A percentile compares a stretch with the other conserved stretches of the same genome.
phyloP scores from a whole-genome alignment of 2,888 invertebrate species.

The Thecophora atra region DNA sequence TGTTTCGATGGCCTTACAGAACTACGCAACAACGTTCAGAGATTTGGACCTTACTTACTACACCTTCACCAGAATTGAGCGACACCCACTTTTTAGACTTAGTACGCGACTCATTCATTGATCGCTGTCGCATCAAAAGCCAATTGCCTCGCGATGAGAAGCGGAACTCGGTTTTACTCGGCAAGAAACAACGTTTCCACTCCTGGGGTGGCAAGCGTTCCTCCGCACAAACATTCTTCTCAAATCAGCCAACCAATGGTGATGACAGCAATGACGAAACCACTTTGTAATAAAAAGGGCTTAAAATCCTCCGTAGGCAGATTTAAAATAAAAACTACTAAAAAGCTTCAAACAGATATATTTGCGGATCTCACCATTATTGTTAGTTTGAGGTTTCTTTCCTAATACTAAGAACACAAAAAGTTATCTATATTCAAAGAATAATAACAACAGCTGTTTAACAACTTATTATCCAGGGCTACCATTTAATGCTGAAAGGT shows the following conservation, averaged over 20 bases:
- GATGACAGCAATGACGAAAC: background rate
- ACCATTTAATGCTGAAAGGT: no score
- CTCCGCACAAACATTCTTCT: background rate
- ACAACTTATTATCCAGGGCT: no score
- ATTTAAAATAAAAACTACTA: no score
- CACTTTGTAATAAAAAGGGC: background rate
- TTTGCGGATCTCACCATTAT: conserved; percentile 10
- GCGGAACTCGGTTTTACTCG: conserved; percentile 59
- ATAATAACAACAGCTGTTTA: no score
- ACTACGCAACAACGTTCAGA: conserved; percentile 56
- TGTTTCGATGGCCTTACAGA: conserved; percentile 54
- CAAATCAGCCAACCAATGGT: background rate
- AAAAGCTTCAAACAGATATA: no score
- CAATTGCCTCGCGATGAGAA: conserved; percentile 59
- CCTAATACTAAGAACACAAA: no score
- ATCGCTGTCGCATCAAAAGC: conserved; percentile 58
- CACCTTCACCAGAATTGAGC: conserved; percentile 62
- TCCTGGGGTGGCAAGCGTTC: conserved; percentile 66
- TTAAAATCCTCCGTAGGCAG: background rate
- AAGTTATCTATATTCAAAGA: no score
- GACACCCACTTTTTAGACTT: conserved; percentile 59
- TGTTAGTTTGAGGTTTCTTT: no score
- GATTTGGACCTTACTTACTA: conserved; percentile 62
- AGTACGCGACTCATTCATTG: conserved; percentile 59
- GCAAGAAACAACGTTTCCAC: conserved; percentile 65